Conservation (phyloP, 2,113 vertebrate genomes). For the Pachycephala philippinensis region DNA sequence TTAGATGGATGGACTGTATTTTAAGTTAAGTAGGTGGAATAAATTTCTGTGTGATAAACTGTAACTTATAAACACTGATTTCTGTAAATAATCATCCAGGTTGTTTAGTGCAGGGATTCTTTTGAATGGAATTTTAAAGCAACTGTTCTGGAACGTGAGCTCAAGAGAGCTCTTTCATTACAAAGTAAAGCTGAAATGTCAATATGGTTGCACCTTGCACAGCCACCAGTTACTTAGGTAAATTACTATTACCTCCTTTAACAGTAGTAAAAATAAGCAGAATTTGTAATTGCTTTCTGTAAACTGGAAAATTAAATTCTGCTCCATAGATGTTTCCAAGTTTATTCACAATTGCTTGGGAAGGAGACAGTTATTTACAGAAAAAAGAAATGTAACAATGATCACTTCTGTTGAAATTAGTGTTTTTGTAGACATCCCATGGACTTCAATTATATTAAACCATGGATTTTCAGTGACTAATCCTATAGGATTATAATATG, state of each 20-base stretch:
- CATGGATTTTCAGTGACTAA: not conserved
- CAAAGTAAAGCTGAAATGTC: not conserved
- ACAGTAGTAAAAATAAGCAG: not conserved
- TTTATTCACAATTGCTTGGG: not conserved
- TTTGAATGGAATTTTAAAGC: not conserved
- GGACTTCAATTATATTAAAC: not conserved
- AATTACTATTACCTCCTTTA: not conserved
- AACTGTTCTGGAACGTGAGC: not conserved
- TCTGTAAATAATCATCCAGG: not conserved
- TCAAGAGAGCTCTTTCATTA: not conserved
- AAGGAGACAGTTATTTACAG: not conserved
- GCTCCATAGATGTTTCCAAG: not conserved
- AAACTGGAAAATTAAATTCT: not conserved
- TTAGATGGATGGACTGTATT: not conserved
- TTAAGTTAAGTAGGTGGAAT: not conserved
- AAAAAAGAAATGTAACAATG: not conserved
- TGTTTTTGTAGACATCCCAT: not conserved
- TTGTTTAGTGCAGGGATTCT: not conserved
- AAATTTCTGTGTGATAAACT: not conserved
- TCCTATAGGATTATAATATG: fast-evolving
- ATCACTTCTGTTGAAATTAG: not conserved
- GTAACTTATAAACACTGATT: not conserved
- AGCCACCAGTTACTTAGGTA: not conserved
- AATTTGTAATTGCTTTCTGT: not conserved
- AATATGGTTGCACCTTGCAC: not conserved